Conservation (phyloP, 1,140 invertebrate genomes). For the Parapsyche elsis region DNA sequence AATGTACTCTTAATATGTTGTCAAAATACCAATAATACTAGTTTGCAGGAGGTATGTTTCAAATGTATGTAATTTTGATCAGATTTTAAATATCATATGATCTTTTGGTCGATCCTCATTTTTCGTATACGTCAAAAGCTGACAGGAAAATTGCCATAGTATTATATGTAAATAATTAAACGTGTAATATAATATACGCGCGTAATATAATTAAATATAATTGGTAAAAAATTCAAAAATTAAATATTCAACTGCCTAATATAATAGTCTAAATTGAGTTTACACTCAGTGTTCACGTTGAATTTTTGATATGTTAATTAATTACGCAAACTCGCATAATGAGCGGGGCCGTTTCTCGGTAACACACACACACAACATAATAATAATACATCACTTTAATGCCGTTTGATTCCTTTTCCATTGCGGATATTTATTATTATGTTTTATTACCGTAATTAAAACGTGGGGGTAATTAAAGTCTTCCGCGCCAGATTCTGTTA, state of each 20-base stretch:
- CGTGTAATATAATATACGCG: too few relatives aligned
- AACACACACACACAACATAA: not conserved
- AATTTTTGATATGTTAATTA: conserved; percentile 25
- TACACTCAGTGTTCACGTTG: not conserved
- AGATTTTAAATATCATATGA: not conserved
- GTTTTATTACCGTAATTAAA: not conserved
- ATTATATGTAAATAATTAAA: too few relatives aligned
- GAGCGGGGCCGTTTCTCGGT: not conserved
- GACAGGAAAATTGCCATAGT: too few relatives aligned
- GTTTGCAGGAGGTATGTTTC: not conserved
- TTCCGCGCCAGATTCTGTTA: not conserved
- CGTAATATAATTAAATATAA: too few relatives aligned
- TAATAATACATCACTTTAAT: conserved; percentile 8
- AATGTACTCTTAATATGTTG: too few relatives aligned
- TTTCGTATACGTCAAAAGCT: too few relatives aligned
- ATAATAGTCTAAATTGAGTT: not conserved
- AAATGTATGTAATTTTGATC: not conserved
- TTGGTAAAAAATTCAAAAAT: too few relatives aligned
- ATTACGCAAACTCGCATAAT: not conserved
- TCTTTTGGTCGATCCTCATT: too few relatives aligned
- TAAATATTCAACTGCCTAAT: not conserved
- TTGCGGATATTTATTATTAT: conserved; percentile 2
- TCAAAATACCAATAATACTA: not conserved
- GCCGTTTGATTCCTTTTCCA: not conserved
- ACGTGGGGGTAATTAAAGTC: not conserved